Evolutionary conservation across 92 coral and sea anemone genomes (phyloP), one percentile per base, ranked within the genome.

Genomic region (Heteractis magnifica): DNA sequence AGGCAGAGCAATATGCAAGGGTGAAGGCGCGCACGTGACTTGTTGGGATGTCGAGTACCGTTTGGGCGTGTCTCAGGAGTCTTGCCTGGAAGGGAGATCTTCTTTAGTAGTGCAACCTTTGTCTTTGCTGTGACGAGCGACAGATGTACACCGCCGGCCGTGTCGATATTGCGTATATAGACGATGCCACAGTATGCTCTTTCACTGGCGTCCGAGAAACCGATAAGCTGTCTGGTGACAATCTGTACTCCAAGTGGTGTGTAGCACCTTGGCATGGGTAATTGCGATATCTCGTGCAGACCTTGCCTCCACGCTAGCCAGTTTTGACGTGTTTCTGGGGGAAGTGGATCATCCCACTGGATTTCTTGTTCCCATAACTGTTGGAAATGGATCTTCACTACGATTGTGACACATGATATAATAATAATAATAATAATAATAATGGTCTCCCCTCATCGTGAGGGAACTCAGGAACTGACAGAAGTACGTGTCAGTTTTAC

Each of bases 161-260:
- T 88, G 89, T 88, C 89, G 18, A 84, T 62, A 68, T 87, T 84
- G 64, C 89, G 73, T 56, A 91, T 71, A 81, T 88, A 88, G 55
- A 82, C 94, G 5, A 88, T 77, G 56, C 79, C 89, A 77, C 85
- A 84, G 75, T 91, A 91, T 59, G 90, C 93, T 58, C 26, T 68
- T 71, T 89, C 88, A 23, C 84, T 76, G 26, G 92, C 87, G 75
- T 90, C 91, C 5, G 86, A 91, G 76, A 91, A 91, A n/a, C 89
- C 89, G 26, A 81, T 64, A 15, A 87, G 80, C 77, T 90, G 87
- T 15, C 82, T 49, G 71, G 6, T 19, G 60, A 79, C 65, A 59
- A 88, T 81, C 10, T 52, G 23, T 2, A 56, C 71, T 56, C 52
- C 65, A 23, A 75, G 52, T 14, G 94, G 87, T 74, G 89, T 53